These are phyloP conservation scores for Platichthys flesus DNA, from an alignment of 2,113 vertebrate species.

Conservation along the genomic window DNA sequence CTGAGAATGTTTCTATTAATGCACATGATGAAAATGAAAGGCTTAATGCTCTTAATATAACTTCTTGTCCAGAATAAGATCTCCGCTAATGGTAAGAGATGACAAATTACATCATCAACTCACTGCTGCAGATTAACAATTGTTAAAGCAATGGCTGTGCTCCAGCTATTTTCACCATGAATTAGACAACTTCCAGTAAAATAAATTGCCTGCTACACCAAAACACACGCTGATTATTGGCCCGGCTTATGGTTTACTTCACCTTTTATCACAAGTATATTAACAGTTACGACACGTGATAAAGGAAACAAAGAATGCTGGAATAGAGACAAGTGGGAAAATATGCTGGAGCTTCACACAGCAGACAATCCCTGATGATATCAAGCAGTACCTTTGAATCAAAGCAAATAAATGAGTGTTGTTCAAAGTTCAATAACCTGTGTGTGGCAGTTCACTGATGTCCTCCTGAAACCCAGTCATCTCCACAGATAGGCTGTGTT, in stretches of 20 bases:
- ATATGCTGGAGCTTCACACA: constrained; percentile 34
- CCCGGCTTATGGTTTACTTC: constrained; percentile 23
- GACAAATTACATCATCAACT: constrained; percentile 61
- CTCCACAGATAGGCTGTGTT: constrained; percentile 69
- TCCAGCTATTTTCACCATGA: constrained; percentile 41
- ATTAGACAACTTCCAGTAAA: constrained; percentile 46
- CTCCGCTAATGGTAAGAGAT: constrained; percentile 46
- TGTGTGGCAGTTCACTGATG: constrained; percentile 72
- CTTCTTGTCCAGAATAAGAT: constrained; percentile 45
- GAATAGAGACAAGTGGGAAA: constrained; percentile 46
- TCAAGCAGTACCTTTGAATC: constrained; percentile 68
- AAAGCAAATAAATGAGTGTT: constrained; percentile 72
- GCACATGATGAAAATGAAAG: constrained; percentile 21
- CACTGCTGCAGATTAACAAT: constrained; percentile 49
- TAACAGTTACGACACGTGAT: constrained; percentile 26
- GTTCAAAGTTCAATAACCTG: constrained; percentile 80
- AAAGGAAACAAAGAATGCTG: constrained; percentile 42
- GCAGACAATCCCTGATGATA: constrained; percentile 62
- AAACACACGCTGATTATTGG: constrained; percentile 21
- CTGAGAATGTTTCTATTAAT: constrained; percentile 36
- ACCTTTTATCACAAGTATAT: constrained; percentile 36
- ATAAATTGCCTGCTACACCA: constrained; percentile 13
- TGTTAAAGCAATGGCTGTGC: constrained; percentile 45
- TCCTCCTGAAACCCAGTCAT: constrained; percentile 71
- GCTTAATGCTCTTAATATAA: constrained; percentile 46